Evolutionary conservation across 2,888 invertebrate species (phyloP).

Genomic region (Scaptomyza parva): DNA sequence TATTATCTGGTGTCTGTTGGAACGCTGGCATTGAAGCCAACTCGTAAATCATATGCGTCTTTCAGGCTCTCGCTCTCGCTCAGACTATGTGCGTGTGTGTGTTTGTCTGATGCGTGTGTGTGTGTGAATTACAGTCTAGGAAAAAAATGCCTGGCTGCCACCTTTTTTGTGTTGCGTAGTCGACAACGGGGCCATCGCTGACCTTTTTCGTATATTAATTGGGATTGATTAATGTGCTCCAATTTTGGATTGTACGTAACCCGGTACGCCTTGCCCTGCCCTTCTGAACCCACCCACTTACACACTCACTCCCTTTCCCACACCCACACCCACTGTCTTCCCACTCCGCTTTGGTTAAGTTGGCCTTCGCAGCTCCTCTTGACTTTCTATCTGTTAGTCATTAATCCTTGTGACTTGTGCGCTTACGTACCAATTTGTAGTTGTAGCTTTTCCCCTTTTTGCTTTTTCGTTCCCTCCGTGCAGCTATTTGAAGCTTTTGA

Average conservation of each 20-base stretch:
- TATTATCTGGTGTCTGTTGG: slow-evolving; percentile 55
- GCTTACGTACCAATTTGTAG: slow-evolving; percentile 23
- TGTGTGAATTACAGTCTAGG: slow-evolving; percentile 44
- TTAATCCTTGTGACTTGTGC: slow-evolving; percentile 44
- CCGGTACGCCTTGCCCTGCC: slow-evolving; percentile 15
- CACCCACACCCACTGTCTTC: neutral
- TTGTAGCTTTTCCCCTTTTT: neutral
- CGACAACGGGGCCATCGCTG: slow-evolving; percentile 19
- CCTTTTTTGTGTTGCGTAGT: slow-evolving; percentile 6
- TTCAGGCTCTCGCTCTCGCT: too few relatives aligned
- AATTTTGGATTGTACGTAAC: slow-evolving; percentile 68
- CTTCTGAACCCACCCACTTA: neutral
- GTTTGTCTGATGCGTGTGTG: neutral
- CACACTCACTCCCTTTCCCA: neutral
- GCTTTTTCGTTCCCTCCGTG: slow-evolving; percentile 3
- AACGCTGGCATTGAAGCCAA: slow-evolving; percentile 15
- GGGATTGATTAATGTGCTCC: slow-evolving; percentile 74
- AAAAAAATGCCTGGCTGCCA: slow-evolving; percentile 14
- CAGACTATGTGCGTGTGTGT: too few relatives aligned
- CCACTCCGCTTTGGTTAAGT: neutral
- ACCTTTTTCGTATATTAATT: slow-evolving; percentile 64
- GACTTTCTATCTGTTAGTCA: slow-evolving; percentile 41
- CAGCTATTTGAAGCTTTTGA: slow-evolving; percentile 31
- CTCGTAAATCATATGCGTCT: slow-evolving; percentile 74
- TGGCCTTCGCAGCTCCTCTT: slow-evolving; percentile 25